Conservation (phyloP, 1,140 invertebrate genomes). For the Orius insidiosus region DNA sequence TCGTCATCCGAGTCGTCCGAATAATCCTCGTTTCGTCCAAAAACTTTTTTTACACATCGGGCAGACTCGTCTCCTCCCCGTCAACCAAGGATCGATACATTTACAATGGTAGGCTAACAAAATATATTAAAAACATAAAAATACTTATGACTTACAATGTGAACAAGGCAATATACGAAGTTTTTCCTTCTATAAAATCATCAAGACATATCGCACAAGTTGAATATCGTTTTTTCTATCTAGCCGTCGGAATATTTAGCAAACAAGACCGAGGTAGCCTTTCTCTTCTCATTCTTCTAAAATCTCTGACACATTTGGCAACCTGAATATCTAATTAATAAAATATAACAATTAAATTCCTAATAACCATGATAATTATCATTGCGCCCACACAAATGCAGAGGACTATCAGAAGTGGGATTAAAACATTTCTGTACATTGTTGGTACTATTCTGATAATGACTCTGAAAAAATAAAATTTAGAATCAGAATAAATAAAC, state of each 20-base stretch:
- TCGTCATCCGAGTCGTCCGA: slow-evolving; percentile 47
- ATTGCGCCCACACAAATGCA: slow-evolving; percentile 77
- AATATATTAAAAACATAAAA: no score
- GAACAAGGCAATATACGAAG: slow-evolving; percentile 85
- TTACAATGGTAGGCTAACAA: slow-evolving; percentile 88
- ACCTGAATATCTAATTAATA: slow-evolving; percentile 29
- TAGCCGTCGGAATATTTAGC: slow-evolving; percentile 77
- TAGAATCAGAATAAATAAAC: not conserved
- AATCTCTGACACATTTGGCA: slow-evolving; percentile 62
- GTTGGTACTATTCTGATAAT: slow-evolving; percentile 2
- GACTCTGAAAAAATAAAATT: slow-evolving; percentile 5
- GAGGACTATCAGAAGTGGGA: slow-evolving; percentile 79
- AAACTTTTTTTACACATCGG: slow-evolving; percentile 95
- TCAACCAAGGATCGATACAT: slow-evolving; percentile 98
- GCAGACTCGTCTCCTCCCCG: slow-evolving; percentile 86
- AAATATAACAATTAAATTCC: slow-evolving; percentile 5
- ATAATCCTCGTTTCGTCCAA: slow-evolving; percentile 53
- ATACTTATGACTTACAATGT: slow-evolving; percentile 63
- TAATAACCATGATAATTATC: slow-evolving; percentile 59
- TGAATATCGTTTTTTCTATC: slow-evolving; percentile 86
- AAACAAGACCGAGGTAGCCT: slow-evolving; percentile 69
- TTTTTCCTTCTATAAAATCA: slow-evolving; percentile 92
- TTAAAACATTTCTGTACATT: slow-evolving; percentile 41
- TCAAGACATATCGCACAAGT: slow-evolving; percentile 98
- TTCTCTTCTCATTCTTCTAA: slow-evolving; percentile 55